Evolutionary conservation across 2,113 vertebrate species (phyloP), one percentile per base, ranked within the genome.

Genomic region (Haemorhous mexicanus): DNA sequence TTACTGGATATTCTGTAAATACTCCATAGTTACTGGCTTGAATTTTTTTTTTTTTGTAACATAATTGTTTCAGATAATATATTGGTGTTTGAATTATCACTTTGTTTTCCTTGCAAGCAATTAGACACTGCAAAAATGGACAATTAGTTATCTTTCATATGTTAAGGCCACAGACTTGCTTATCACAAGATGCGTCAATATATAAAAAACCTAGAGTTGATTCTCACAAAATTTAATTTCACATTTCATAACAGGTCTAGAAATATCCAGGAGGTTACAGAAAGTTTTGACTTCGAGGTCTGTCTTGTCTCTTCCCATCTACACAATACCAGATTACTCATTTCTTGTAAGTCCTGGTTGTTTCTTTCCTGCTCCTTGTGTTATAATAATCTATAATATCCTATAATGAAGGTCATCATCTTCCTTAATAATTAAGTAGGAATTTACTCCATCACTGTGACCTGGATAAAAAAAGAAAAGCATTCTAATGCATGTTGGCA

Each of bases 381-480:
- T 44, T 79, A 58, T 6, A 83, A 79, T 43, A 2, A 73, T 76
- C 90, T 86, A 28, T 85, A 62, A 35, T 61, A 79, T 22, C 17
- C 30, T 61, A 16, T 33, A 49, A 77, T 39, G 35, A 86, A 59
- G 32, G n/a, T 55, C 10, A 44, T 49, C 6, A 67, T 75, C 52
- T 89, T 86, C 50, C 64, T 74, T 77, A 93, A 89, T 87, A 91
- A 85, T 79, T 93, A 70, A 88, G 47, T 12, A 95, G 7, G 28
- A 88, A 90, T 80, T 92, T 79, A 56, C 52, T 76, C 18, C 7
- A 74, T 80, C 37, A 20, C 26, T 62, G 37, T 24, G 17, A 62
- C 17, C 30, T 68, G 24, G 58, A 83, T 72, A 16, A 93, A 84
- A 83, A 43, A 83, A 43, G 66, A 91, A 83, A 32, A 4, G 12